Base-by-base conservation (phyloP, 2,113 vertebrate genomes). In the Argyrosomus japonicus region DNA sequence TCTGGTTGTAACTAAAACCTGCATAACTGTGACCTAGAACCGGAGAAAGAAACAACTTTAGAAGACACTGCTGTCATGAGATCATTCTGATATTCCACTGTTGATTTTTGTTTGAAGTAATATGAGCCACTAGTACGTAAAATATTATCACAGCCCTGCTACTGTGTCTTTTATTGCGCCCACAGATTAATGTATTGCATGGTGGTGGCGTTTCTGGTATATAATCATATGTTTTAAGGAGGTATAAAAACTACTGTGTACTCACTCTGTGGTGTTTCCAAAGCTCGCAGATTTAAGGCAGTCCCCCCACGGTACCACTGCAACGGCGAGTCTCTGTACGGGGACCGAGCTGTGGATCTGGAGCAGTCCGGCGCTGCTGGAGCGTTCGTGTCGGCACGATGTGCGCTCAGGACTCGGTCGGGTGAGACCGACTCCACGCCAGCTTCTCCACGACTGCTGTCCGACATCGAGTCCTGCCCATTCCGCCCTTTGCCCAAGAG, bases 181-280 rank as follows among this genome's bases (percentile, higher is more conserved):
- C 71, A 17, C 70, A 14, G 15, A 5, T 19, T 32, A 5, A 32
- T 21, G 17, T 40, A 6, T 32, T 53, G 14, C 50, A 23, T 54
- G 23, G 3, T 4, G 6, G 21, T 25, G n/a, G n/a, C 29, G 21
- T 47, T 9, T 47, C 5, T 0, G 17, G 1, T 2, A 18, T 27
- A 65, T n/a, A 5, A 51, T 29, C 8, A 5, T 3, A 0, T 10
- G 32, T 32, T n/a, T 64, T 19, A 23, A 36, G 4, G 14, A 25
- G 4, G 2, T 10, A 2, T 27, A 17, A 32, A 21, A 56, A 43
- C 29, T 3, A 15, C 17, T 40, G 27, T 53, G 1, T 77, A 96
- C 97, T 98, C 93, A 98, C 97, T 95, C 74, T 94, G 93, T 0
- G 96, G 91, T 21, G 93, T 94, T 57, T 93, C 86, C 81, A 94